Percentiles rank a stretch among this genome's conserved stretches.
Conservation (phyloP, 2,113 vertebrate genomes). For the Struthio camelus region DNA sequence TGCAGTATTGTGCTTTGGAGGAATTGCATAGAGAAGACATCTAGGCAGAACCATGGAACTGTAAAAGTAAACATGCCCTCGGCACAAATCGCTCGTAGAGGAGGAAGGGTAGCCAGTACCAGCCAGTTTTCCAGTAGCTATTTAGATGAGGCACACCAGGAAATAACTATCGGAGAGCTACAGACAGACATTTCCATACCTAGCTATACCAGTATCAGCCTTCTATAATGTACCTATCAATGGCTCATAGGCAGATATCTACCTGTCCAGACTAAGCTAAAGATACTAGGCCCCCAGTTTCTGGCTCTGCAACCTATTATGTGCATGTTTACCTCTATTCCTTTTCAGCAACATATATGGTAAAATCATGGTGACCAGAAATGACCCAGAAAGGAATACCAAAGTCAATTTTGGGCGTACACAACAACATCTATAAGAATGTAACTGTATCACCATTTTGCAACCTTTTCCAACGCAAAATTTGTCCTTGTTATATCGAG, state of each 20-base stretch:
- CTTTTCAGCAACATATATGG: background rate
- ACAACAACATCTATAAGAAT: background rate
- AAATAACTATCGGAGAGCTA: background rate
- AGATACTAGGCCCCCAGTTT: background rate
- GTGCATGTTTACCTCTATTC: background rate
- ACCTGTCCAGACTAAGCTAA: background rate
- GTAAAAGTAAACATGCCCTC: background rate
- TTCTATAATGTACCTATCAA: background rate
- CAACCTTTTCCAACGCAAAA: background rate
- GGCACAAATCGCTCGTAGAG: background rate
- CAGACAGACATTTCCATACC: background rate
- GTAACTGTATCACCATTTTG: background rate
- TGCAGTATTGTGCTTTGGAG: background rate
- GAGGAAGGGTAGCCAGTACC: background rate
- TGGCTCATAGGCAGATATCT: background rate
- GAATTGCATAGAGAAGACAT: background rate
- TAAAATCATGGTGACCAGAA: background rate
- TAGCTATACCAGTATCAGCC: background rate
- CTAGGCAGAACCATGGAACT: background rate
- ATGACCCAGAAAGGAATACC: background rate
- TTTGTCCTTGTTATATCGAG: background rate
- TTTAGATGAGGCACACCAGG: background rate
- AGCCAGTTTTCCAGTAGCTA: background rate
- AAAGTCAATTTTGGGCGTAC: background rate
- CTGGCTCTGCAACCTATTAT: background rate